Evolutionary conservation across 1,140 invertebrate species (phyloP).

Genomic region (Ganaspis sp.): DNA sequence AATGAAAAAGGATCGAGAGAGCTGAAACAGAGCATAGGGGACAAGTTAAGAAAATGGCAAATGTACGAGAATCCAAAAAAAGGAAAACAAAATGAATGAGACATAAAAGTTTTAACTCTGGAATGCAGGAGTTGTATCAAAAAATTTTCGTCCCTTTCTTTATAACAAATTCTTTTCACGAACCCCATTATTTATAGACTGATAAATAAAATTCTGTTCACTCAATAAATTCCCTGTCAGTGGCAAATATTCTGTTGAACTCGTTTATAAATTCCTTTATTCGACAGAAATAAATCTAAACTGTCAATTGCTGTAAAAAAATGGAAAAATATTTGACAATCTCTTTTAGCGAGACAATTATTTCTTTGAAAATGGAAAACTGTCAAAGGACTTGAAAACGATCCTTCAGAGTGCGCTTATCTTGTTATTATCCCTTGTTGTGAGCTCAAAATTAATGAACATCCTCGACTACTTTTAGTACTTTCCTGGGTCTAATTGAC

Average conservation of each 20-base stretch:
- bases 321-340: not conserved
- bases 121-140: not conserved
- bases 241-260: not conserved
- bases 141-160: not conserved
- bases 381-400: not conserved
- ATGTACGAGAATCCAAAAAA: not conserved
- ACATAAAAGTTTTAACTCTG: not conserved
- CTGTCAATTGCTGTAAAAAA: too few species aligned
- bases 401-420: not conserved
- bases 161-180: not conserved
- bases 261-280: too few species aligned
- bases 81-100: not conserved
- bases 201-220: not conserved
- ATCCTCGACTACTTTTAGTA: not conserved
- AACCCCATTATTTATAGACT: not conserved
- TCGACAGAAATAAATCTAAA: too few species aligned
- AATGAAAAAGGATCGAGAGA: conserved; percentile 20
- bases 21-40: conserved; percentile 26
- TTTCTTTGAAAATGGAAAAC: not conserved
- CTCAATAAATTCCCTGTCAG: not conserved
- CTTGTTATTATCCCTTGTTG: not conserved
- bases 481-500: not conserved
- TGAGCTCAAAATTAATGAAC: conserved; percentile 2
- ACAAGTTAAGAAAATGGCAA: conserved; percentile 22
- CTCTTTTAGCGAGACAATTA: not conserved